Conservation (phyloP, 2,888 invertebrate genomes). For the Drosophila imparisetae region DNA sequence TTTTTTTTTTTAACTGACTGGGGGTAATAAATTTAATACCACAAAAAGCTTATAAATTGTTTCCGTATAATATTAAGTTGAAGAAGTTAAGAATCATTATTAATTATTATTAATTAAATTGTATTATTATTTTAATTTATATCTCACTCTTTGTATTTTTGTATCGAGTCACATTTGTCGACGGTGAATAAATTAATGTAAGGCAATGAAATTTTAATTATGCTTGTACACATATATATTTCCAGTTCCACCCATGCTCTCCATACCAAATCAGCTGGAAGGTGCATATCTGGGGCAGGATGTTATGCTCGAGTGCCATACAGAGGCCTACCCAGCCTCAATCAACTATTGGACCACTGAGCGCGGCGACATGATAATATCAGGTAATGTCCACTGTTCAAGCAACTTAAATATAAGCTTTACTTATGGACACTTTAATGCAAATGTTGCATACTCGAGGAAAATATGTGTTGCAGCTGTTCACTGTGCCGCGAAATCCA, state of each 20-base stretch:
- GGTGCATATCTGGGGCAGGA: slow-evolving; percentile 95
- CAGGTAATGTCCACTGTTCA: slow-evolving; percentile 87
- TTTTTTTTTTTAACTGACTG: background rate
- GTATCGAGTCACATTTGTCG: background rate
- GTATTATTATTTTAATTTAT: background rate
- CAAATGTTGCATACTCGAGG: slow-evolving; percentile 8
- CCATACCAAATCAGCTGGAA: slow-evolving; percentile 96
- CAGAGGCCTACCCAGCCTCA: slow-evolving; percentile 95
- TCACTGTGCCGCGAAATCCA: background rate
- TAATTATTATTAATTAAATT: background rate
- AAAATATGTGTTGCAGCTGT: background rate
- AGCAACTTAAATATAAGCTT: slow-evolving; percentile 10
- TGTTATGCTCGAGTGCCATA: slow-evolving; percentile 94
- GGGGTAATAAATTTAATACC: background rate
- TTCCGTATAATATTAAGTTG: background rate
- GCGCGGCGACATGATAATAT: slow-evolving; percentile 95
- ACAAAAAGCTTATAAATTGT: background rate
- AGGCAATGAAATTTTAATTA: background rate
- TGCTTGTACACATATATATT: background rate
- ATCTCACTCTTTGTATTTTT: background rate
- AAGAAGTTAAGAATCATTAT: background rate
- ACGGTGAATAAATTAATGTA: background rate
- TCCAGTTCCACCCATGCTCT: slow-evolving; percentile 96
- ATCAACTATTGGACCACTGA: slow-evolving; percentile 98
- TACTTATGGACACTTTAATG: slow-evolving; percentile 11